Base-by-base conservation (phyloP, 2,888 invertebrate genomes). In the Sminthurinus aureus region DNA sequence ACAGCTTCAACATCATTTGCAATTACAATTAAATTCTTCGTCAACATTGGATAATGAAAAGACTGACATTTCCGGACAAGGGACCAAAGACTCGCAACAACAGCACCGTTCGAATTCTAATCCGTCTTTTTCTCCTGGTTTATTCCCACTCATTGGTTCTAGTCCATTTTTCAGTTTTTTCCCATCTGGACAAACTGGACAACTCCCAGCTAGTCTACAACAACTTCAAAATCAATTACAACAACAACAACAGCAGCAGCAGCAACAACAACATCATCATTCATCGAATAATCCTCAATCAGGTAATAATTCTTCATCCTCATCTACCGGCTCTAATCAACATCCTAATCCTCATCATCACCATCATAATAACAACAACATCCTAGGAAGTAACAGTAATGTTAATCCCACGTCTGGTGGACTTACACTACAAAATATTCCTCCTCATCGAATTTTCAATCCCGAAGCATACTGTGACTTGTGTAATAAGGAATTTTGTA, bases 401-500 rank as follows among this genome's bases (percentile, higher is more conserved):
- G 51, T 67, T 69, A 22, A 11, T 22, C 11, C 20, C 9, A 58
- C 13, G 58, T 3, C 58, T 2, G 69, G 69, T 9, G n/a, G n/a
- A 69, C n/a, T 69, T 3, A 69, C 69, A 24, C 75, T 85, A 51
- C 82, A 84, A 52, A 85, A 85, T 74, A 84, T 87, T 50, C 87
- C 89, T 8, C 88, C 89, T 0, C 87, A 89, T 78, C 88, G 96
- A 89, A 98, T 98, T 89, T 98, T 98, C 91, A 98, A 98, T 91
- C 97, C 96, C 0, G 98, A 98, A 91, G 98, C 98, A 22, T 98
- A 96, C 91, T 99, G 99, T 91, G 97, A 98, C 90, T 93, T 98
- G 84, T 99, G 99, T 92, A 97, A 98, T 92, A 97, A 98, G 90
- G 98, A 98, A 91, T 99, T 99, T 91, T 98, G 98, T 92, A 98